Base-by-base conservation (phyloP, 2,113 vertebrate genomes). In the Alces alces region DNA sequence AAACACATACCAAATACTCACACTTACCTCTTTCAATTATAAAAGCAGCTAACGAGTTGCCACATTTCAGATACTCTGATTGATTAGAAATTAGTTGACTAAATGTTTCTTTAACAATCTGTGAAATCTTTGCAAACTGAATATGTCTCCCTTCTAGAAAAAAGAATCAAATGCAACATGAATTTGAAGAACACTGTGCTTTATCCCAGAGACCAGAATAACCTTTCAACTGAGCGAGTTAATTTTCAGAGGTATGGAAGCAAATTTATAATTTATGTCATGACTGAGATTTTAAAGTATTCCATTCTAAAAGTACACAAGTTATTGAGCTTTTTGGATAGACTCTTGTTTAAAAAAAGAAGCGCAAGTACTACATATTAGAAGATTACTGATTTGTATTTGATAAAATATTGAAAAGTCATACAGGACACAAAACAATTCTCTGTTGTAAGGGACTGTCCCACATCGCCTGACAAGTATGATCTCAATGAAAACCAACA, bases 21-120 rank as follows among this genome's bases (percentile, higher is more conserved):
- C 27, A 99, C 99, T 99, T 98, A 99, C 99, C 98, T 94, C 98
- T 99, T 97, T 99, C 99, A 95, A 99, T 88, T 96, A 99, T 98
- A 98, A 99, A 99, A 13, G 99, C 99, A 96, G 99, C 99, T 58
- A 99, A 93, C 45, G 99, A 99, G 96, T 97, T 99, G n/a, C 99
- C 98, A 97, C 99, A 99, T 66, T 97, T 98, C 19, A 97, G 98
- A 97, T 99, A 99, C 93, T 99, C 98, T 0, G 99, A 99, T 93
- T 99, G 96, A 19, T 91, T 97, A 58, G 96, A 55, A 98, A 99
- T 98, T 97, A 99, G 98, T 82, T 97, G 98, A 85, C 60, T 98
- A 96, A 99, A 99, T n/a, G 98, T 98, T 87, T 99, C 98, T 96
- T 98, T 99, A 78, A 99, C 98, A 1, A 95, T 98, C 0, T 97